A percentile compares a stretch with the other conserved stretches of the same genome.
These are phyloP conservation scores for Mesaphorura yosii DNA, from an alignment of 1,140 invertebrate genomes.

Conservation along the genomic window DNA sequence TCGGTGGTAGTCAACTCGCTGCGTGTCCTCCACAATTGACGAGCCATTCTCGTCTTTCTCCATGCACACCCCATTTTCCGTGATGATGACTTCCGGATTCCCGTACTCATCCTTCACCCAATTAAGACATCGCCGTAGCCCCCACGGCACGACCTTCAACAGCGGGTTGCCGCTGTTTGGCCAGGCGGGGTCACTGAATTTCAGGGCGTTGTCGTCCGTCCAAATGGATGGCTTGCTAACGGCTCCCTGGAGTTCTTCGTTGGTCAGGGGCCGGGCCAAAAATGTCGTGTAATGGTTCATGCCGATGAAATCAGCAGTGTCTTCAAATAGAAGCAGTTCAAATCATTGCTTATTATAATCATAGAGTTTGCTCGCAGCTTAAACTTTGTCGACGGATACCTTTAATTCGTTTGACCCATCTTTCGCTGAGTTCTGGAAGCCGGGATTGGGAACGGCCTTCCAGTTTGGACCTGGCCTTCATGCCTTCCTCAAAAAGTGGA, in stretches of 20 bases:
- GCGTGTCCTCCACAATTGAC: slow-evolving; percentile 34
- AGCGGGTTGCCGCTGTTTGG: background rate
- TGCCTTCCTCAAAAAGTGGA: slow-evolving; percentile 26
- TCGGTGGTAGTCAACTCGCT: slow-evolving; percentile 34
- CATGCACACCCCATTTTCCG: slow-evolving; percentile 39
- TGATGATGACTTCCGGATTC: slow-evolving; percentile 36
- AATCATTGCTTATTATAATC: background rate
- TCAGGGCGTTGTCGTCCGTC: slow-evolving; percentile 2
- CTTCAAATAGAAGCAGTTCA: slow-evolving; percentile 31
- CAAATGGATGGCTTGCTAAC: background rate
- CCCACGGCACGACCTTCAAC: slow-evolving; percentile 32
- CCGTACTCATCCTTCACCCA: slow-evolving; percentile 36
- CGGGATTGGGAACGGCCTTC: slow-evolving; percentile 20
- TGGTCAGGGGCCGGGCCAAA: background rate
- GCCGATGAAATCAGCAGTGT: slow-evolving; percentile 16
- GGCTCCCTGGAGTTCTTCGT: background rate
- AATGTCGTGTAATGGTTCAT: slow-evolving; percentile 23
- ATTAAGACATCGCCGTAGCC: slow-evolving; percentile 35
- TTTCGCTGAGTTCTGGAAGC: slow-evolving; percentile 25
- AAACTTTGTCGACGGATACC: slow-evolving; percentile 33
- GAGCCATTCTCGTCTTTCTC: slow-evolving; percentile 33
- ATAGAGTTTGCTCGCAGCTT: background rate
- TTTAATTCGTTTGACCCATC: slow-evolving; percentile 38
- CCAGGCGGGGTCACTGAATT: slow-evolving; percentile 13
- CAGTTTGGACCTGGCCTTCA: slow-evolving; percentile 12